Base-by-base conservation (phyloP, 2,797 vertebrate genomes). In the Spinibarbus caldwelli region DNA sequence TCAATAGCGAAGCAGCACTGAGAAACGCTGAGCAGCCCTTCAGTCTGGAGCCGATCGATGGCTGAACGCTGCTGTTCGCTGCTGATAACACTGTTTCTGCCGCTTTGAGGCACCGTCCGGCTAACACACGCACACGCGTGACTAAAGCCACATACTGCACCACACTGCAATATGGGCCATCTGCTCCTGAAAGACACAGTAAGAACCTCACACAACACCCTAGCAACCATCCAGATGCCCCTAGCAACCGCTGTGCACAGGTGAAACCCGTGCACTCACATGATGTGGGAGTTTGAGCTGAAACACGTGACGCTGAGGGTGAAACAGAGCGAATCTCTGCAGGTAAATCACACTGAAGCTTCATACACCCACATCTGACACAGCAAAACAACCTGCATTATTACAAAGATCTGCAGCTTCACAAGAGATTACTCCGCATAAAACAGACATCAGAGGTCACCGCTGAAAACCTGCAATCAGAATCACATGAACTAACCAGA, bases 11-110 rank as follows among this genome's bases (percentile, higher is more conserved):
- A 82, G 73, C 14, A 8, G 36, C 34, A 59, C 23, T 6, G 67
- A 68, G 86, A 87, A 71, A 71, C 11, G 12, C 68, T 71, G 68
- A 26, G 23, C 68, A 8, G 34, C 34, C 21, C 66, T 68, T 38
- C 66, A 23, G 34, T 70, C 68, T 43, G 64, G 31, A 31, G 31
- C 19, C 59, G 36, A 86, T 88, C 71, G 83, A 86, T 80, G 45
- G 3, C 17, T 34, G 43, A 47, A 11, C 9, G 15, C 70, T 67
- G 82, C 82, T 78, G 75, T 87, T 76, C 62, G 80, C 83, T 38
- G 7, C 26, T n/a, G 86, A 84, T 86, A 84, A 86, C 72, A 80
- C 29, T 66, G 68, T 31, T 64, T 31, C 31, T 11, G 15, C 29
- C 29, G 14, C 59, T 64, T 64, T 31, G 59, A 64, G 59, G 14